Base-by-base conservation (phyloP, 2,797 vertebrate genomes). In the Cossypha niveicapilla region DNA sequence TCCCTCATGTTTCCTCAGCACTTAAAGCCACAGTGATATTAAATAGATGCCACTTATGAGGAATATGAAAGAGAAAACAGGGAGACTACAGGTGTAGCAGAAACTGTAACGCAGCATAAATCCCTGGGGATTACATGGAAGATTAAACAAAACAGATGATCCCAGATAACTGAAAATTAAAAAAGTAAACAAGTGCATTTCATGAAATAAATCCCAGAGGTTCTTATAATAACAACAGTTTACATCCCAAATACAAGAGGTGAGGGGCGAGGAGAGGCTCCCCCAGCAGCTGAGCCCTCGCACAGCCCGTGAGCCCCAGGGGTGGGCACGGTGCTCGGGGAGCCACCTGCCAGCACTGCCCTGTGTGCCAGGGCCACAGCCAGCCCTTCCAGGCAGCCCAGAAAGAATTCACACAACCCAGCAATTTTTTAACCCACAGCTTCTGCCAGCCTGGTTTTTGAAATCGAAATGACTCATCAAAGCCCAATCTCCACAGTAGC, bases 271-370 rank as follows among this genome's bases (percentile, higher is more conserved):
- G 24, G 47, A 48, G 48, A 28, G 27, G 48, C 48, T 50, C 27
- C 17, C 16, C 10, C 48, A 50, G 47, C 25, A 48, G 47, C 25
- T 27, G 47, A 48, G 47, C 12, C 42, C 25, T 15, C 1, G 39
- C 3, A 14, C n/a, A 7, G 48, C 35, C 37, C 0, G 4, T 0
- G 3, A 71, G 67, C 47, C 19, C 21, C 47, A 10, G 28, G 0
- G 0, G 17, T 3, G 1, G 28, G 70, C 24, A 18, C 30, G 3
- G n/a, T 35, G 34, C 47, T 70, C 23, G 1, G 25, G 14, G 47
- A 41, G 18, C 24, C 62, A 5, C 25, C 37, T 30, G 37, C 45
- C 66, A 73, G 53, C 54, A 18, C 18, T 0, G 79, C 30, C 58
- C 67, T 6, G 4, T 1, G 3, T 24, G 0, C 61, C 25, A 35